Evolutionary conservation across 2,797 vertebrate genomes (phyloP).

Genomic region (Takifugu ocellatus): DNA sequence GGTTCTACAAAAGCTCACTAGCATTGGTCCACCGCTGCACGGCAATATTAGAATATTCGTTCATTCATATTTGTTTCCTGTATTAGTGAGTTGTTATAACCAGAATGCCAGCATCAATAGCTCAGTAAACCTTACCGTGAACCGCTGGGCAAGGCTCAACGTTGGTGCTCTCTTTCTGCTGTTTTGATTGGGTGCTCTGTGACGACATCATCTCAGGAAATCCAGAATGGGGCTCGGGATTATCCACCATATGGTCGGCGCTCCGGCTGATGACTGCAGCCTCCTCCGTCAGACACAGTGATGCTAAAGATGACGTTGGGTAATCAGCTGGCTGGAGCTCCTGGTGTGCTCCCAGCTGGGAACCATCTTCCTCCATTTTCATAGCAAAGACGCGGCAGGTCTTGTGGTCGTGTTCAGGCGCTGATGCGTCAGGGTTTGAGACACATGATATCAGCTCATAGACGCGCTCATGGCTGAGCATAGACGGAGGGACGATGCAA

Average conservation of each 20-base stretch:
- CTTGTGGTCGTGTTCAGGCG: slow-evolving; percentile 40
- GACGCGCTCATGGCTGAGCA: slow-evolving; percentile 52
- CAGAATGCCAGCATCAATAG: background rate
- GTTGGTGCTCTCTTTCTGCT: slow-evolving; percentile 67
- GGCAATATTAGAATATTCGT: too few relatives aligned
- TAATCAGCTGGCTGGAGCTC: slow-evolving; percentile 75
- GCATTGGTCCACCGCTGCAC: too few relatives aligned
- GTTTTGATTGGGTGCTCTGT: slow-evolving; percentile 69
- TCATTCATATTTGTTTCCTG: too few relatives aligned
- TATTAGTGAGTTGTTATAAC: background rate
- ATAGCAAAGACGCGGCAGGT: slow-evolving; percentile 31
- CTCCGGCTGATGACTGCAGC: slow-evolving; percentile 77
- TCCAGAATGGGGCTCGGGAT: slow-evolving; percentile 77
- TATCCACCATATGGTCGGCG: slow-evolving; percentile 78
- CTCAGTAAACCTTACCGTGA: slow-evolving; percentile 46
- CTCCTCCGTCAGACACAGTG: slow-evolving; percentile 80
- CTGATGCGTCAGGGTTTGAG: slow-evolving; percentile 45
- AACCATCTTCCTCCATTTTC: slow-evolving; percentile 74
- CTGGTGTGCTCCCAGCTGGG: slow-evolving; percentile 73
- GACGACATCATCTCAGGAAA: slow-evolving; percentile 73
- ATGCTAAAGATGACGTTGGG: slow-evolving; percentile 76
- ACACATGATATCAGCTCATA: slow-evolving; percentile 65
- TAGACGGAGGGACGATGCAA: slow-evolving; percentile 20
- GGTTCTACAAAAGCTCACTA: background rate
- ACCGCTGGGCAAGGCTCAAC: slow-evolving; percentile 57